Evolutionary conservation across 2,113 vertebrate genomes (phyloP).

Genomic region (Garra rufa): DNA sequence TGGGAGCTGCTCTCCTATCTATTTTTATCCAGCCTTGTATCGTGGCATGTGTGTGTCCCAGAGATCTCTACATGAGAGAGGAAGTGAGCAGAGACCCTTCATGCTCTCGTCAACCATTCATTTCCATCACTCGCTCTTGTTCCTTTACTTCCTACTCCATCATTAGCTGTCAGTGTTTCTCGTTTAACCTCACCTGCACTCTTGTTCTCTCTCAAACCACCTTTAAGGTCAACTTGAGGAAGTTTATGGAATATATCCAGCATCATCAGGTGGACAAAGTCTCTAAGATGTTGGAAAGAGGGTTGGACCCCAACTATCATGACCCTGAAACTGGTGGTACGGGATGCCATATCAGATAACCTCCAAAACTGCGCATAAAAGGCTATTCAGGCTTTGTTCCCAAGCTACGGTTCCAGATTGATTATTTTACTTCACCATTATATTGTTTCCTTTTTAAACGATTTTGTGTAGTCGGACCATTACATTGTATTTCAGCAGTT

Average conservation of each 20-base stretch:
- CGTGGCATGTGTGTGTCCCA: conserved; percentile 56
- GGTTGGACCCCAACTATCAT: conserved; percentile 89
- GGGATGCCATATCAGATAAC: background rate
- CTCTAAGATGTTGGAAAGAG: conserved; percentile 85
- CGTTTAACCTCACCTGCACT: conserved; percentile 16
- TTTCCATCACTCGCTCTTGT: conserved; percentile 16
- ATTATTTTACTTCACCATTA: background rate
- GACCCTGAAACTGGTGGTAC: conserved; percentile 86
- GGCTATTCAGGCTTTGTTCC: too few relatives aligned
- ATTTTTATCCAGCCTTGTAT: conserved; percentile 65
- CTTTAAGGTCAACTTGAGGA: conserved; percentile 80
- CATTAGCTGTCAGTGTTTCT: background rate
- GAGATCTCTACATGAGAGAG: conserved; percentile 41
- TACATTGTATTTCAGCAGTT: background rate
- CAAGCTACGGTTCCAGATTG: background rate
- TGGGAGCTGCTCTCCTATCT: conserved; percentile 63
- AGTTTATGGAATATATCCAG: conserved; percentile 85
- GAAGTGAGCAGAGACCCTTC: conserved; percentile 37
- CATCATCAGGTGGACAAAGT: conserved; percentile 84
- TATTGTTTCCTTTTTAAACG: background rate
- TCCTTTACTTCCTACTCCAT: conserved; percentile 1
- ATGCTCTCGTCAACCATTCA: conserved; percentile 27
- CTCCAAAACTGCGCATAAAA: background rate
- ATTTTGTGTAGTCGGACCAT: background rate
- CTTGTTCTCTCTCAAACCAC: background rate